Evolutionary conservation across 2,113 vertebrate genomes (phyloP), one percentile per base, ranked within the genome.

Genomic region (Rhinichthys klamathensis): DNA sequence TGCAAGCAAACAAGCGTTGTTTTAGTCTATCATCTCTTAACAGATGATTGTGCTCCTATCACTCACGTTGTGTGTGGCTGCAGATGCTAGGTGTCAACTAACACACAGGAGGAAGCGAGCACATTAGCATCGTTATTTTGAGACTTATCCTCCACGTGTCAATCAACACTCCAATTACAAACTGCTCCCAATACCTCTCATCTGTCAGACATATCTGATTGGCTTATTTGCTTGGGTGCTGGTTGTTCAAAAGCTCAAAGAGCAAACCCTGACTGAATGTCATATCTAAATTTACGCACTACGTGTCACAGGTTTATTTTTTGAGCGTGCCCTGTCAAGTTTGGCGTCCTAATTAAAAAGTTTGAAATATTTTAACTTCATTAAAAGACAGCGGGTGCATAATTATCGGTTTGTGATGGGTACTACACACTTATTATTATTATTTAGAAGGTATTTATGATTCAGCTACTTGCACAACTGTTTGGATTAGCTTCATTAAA

Each of bases 101-200:
- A 80, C 58, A 65, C 56, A 2, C 15, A 7, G 46, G 1, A 67
- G 41, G 16, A 67, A 81, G 25, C 2, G 15, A 27, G 51, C 16
- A 81, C 15, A 12, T 51, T 32, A 67, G 16, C 79, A 51, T 49
- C 44, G 2, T 81, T 81, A 81, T 81, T 81, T 81, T 67, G 10
- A 67, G 61, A 70, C 58, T 51, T 30, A 67, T 70, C 72, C 23
- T 44, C 30, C 49, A n/a, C 6, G 6, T 38, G 63, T 79, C 84
- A 85, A 80, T 72, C 84, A 85, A 80, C 76, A 49, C 51, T 60
- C 51, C 49, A 80, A 73, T 85, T 44, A 85, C 76, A 85, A 80
- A 51, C 41, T 51, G 56, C 27, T 49, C 16, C 13, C 9, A 30
- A 72, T 38, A 15, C 27, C 12, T 79, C 69, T 79, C 49, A 44